Evolutionary conservation across 1,140 invertebrate species (phyloP).

Genomic region (Harlomillsia oculata): DNA sequence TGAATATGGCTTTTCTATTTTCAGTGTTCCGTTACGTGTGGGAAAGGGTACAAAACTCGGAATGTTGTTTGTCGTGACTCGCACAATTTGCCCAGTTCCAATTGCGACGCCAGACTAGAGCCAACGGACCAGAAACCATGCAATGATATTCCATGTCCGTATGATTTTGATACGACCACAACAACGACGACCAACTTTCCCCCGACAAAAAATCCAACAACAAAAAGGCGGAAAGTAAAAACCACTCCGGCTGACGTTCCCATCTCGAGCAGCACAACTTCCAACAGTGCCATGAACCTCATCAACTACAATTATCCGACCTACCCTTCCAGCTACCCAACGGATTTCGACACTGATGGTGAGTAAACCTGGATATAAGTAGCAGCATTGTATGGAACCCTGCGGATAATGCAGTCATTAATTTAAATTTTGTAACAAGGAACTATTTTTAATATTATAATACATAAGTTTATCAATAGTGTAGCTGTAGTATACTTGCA

Average conservation of each 20-base stretch:
- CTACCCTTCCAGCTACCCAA: no score
- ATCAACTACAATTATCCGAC: no score
- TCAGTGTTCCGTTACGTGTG: constrained; percentile 79
- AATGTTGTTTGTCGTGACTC: constrained; percentile 65
- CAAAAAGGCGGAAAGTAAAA: no score
- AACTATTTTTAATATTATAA: no score
- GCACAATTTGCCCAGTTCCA: constrained; percentile 42
- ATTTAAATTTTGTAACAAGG: no score
- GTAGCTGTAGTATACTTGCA: no score
- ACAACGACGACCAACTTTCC: constrained; percentile 9
- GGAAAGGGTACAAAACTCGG: constrained; percentile 65
- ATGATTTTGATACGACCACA: constrained; percentile 40
- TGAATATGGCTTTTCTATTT: no score
- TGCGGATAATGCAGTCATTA: no score
- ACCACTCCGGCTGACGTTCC: not conserved
- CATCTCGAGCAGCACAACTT: not conserved
- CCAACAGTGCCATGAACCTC: not conserved
- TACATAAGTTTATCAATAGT: no score
- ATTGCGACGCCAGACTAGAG: constrained; percentile 46
- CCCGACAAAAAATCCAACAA: not conserved
- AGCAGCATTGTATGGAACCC: no score
- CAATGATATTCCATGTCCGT: constrained; percentile 44
- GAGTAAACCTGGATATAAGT: no score
- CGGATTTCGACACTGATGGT: no score
- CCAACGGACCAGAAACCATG: constrained; percentile 46